Evolutionary conservation across 2,888 invertebrate genomes (phyloP), one percentile per base, ranked within the genome.

Genomic region (Drosophila seclusa): DNA sequence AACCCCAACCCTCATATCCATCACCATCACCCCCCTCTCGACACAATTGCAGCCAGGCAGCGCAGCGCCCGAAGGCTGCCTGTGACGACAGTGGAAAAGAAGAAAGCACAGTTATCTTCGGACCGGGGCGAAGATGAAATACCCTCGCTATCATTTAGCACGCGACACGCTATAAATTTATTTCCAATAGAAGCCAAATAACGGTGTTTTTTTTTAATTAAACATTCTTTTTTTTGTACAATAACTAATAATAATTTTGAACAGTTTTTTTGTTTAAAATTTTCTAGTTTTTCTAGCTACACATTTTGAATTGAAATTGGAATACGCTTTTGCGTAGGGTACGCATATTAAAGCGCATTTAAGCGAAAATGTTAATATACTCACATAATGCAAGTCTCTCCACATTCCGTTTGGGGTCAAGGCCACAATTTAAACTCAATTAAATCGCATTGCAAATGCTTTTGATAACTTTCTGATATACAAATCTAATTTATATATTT

Each of bases 81-180:
- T 79, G 79, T 87, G 90, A 87, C 87, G 86, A 83, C 83, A 83
- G 72, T 72, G 68, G 49, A 57, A 72, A 62, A 66, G 45, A 45
- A 54, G 31, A 53, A 66, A 36, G n/a, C 31, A 48, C 16, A 45
- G 31, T 66, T 66, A 45, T 52, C n/a, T 31, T 50, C 16, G 52
- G 45, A 13, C 32, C 24, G 24, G 24, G 31, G 40, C 38, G 53
- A 67, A 48, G 13, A 67, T 21, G 36, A 31, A 66, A 67, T 67
- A 67, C 66, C 45, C 67, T 67, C 31, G 42, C 31, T 31, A 21
- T 16, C 21, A 42, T 40, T 40, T 55, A 27, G n/a, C 36, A 38
- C n/a, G 27, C 27, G 2, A 29, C 24, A 29, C 18, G 49, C 16
- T 49, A 49, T 29, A 49, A 27, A 29, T 18, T 10, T 29, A 29